A percentile compares a stretch with the other conserved stretches of the same genome.
These are phyloP conservation scores for Anser brachyrhynchus DNA, from an alignment of 2,113 vertebrate species.

Conservation along the genomic window DNA sequence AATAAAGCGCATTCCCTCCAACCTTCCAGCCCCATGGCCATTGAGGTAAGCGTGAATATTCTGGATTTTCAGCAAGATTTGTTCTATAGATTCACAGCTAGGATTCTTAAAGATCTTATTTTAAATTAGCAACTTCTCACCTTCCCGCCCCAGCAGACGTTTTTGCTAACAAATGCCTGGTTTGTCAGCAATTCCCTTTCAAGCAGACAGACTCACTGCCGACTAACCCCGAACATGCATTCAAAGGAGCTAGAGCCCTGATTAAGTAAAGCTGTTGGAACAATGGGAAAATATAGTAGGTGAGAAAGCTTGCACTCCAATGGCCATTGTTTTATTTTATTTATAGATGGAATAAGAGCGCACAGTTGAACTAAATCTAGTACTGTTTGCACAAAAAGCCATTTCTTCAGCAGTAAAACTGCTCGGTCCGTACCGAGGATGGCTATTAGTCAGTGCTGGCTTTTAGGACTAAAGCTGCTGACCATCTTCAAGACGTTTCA, in stretches of 20 bases:
- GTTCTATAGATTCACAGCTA: background rate
- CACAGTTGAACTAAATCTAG: background rate
- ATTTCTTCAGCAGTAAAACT: background rate
- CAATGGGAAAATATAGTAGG: background rate
- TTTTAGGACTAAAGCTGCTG: background rate
- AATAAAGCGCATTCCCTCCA: background rate
- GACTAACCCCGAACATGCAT: background rate
- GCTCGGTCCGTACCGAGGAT: background rate
- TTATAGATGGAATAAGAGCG: background rate
- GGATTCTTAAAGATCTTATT: background rate
- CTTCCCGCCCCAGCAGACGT: slow-evolving; percentile 20
- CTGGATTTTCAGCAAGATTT: background rate
- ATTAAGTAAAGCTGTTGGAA: slow-evolving; percentile 30
- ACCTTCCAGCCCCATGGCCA: background rate
- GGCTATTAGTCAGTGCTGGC: background rate
- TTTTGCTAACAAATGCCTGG: slow-evolving; percentile 15
- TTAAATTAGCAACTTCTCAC: slow-evolving; percentile 51
- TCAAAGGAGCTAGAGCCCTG: background rate
- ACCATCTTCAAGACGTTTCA: background rate
- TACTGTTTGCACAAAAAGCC: background rate
- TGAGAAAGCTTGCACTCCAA: background rate
- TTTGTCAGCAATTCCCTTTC: slow-evolving; percentile 29
- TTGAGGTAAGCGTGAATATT: background rate
- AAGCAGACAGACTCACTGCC: background rate
- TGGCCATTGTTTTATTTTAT: background rate